Conservation (phyloP, 2,113 vertebrate genomes). For the Tympanuchus pallidicinctus region DNA sequence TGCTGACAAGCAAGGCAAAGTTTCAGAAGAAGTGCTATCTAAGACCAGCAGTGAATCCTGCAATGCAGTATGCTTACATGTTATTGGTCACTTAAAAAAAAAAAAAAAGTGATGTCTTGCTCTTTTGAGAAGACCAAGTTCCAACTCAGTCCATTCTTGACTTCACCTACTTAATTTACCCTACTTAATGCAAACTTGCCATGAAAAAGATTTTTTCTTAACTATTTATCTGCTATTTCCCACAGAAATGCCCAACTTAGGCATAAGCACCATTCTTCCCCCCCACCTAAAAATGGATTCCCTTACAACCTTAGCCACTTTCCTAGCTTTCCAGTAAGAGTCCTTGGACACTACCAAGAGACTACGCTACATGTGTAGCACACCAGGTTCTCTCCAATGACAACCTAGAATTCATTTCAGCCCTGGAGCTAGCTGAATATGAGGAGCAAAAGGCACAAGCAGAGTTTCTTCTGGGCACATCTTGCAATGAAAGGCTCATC, state of each 20-base stretch:
- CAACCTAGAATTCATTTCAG: neutral
- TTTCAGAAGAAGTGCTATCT: neutral
- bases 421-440: rapidly evolving
- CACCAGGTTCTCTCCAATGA: neutral
- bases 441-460: rapidly evolving
- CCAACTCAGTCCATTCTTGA: neutral
- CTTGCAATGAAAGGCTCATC: neutral
- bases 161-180: neutral
- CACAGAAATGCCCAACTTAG: neutral
- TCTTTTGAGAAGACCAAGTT: neutral
- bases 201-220: neutral
- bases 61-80: neutral
- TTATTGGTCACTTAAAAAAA: neutral
- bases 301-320: neutral
- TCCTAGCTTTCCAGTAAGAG: neutral
- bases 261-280: neutral
- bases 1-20: neutral
- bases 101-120: neutral
- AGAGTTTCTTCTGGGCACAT: neutral
- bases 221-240: neutral
- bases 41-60: neutral
- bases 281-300: neutral
- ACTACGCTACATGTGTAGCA: neutral
- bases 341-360: neutral
- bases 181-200: neutral